Percentiles rank a stretch among this genome's conserved stretches.
Conservation (phyloP, 1,140 invertebrate genomes). For the Halictus rubicundus region DNA sequence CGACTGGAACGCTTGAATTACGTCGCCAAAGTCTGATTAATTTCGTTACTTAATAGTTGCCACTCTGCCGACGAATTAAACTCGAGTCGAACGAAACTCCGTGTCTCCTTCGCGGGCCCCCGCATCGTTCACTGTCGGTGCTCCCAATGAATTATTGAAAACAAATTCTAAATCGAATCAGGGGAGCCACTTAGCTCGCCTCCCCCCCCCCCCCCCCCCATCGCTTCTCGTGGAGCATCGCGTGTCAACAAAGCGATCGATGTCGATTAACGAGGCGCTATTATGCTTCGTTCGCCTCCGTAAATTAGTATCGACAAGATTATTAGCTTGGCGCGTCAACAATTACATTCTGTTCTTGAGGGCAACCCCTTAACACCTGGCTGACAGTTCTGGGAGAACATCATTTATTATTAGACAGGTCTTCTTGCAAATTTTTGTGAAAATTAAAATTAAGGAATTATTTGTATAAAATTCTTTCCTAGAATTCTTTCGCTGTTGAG, state of each 20-base stretch:
- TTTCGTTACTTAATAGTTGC: conserved; percentile 44
- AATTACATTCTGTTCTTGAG: not conserved
- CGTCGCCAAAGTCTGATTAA: conserved; percentile 41
- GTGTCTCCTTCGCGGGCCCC: not conserved
- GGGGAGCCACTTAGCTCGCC: not conserved
- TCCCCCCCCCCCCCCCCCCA: too few species aligned
- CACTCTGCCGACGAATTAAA: conserved; percentile 34
- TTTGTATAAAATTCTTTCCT: too few species aligned
- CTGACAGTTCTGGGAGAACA: not conserved
- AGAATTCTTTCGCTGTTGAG: too few species aligned
- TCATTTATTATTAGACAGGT: too few species aligned
- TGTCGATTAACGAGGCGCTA: not conserved
- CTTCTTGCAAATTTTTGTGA: too few species aligned
- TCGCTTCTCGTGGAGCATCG: not conserved
- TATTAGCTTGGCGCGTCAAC: not conserved
- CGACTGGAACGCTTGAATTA: conserved; percentile 18
- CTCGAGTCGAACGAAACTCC: conserved; percentile 14
- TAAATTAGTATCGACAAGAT: not conserved
- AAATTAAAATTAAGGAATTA: too few species aligned
- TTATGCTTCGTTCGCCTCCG: too few species aligned
- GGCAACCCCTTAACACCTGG: not conserved
- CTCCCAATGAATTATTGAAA: conserved; percentile 27
- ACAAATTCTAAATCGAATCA: conserved; percentile 31
- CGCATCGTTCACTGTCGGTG: conserved; percentile 11
- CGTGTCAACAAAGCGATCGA: not conserved